Conservation (phyloP, 2,888 invertebrate species). For the Nomada goodeniana region DNA sequence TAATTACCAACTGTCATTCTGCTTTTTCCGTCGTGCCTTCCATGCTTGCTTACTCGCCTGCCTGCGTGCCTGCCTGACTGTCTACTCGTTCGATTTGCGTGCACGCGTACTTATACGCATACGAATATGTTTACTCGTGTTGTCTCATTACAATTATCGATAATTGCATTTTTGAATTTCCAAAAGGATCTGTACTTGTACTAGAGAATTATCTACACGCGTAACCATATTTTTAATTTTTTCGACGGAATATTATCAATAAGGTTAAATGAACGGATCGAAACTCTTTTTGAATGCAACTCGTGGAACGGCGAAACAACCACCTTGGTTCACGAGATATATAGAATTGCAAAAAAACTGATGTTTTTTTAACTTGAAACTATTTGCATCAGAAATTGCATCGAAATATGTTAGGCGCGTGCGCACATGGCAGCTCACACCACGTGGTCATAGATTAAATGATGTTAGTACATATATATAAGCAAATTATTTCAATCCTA, state of each 20-base stretch:
- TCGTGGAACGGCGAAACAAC: too few relatives aligned
- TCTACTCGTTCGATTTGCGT: conserved; percentile 31
- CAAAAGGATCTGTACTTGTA: neutral
- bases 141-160: neutral
- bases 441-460: neutral
- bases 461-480: neutral
- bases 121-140: conserved; percentile 41
- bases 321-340: too few relatives aligned
- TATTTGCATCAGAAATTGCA: neutral
- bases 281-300: neutral
- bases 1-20: conserved; percentile 75
- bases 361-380: neutral
- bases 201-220: neutral
- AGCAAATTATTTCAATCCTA: neutral
- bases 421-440: neutral
- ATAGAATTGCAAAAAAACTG: neutral
- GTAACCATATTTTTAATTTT: neutral
- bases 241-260: neutral
- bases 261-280: neutral
- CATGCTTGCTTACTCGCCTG: conserved; percentile 35
- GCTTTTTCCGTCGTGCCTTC: conserved; percentile 60
- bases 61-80: neutral
- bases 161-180: neutral
- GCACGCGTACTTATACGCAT: conserved; percentile 30
- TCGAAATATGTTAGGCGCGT: neutral